Conservation (phyloP, 2,113 vertebrate species). For the Vulpes vulpes region DNA sequence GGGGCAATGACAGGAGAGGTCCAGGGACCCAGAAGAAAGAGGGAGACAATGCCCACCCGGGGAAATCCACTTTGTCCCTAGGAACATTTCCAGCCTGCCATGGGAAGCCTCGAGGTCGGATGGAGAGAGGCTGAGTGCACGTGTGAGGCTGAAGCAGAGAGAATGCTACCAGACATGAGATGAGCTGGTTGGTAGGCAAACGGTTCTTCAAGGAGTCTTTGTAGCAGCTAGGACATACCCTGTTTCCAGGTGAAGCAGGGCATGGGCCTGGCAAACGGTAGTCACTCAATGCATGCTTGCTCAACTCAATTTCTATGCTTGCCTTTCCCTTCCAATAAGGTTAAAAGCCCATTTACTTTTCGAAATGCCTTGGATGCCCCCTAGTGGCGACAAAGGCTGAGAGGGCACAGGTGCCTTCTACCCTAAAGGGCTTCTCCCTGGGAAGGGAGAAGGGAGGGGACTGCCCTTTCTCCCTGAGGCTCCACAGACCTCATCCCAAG, state of each 20-base stretch:
- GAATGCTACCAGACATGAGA: neutral
- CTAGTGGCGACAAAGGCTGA: slow-evolving; percentile 47
- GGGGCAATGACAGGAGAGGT: neutral
- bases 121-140: neutral
- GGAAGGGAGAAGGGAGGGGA: neutral
- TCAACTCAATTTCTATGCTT: neutral
- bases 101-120: neutral
- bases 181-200: neutral
- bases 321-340: neutral
- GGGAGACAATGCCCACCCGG: neutral
- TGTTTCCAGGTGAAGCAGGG: neutral
- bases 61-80: neutral
- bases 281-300: neutral
- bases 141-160: neutral
- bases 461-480: neutral
- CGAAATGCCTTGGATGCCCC: slow-evolving; percentile 53
- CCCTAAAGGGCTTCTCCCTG: neutral
- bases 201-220: neutral
- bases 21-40: neutral
- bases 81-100: neutral
- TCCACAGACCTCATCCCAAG: neutral
- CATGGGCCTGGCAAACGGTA: neutral
- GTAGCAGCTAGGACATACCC: neutral
- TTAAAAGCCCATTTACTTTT: neutral
- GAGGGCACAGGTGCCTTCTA: neutral